These are phyloP conservation scores for Anhinga anhinga DNA, from an alignment of 2,113 vertebrate species.

Conservation along the genomic window DNA sequence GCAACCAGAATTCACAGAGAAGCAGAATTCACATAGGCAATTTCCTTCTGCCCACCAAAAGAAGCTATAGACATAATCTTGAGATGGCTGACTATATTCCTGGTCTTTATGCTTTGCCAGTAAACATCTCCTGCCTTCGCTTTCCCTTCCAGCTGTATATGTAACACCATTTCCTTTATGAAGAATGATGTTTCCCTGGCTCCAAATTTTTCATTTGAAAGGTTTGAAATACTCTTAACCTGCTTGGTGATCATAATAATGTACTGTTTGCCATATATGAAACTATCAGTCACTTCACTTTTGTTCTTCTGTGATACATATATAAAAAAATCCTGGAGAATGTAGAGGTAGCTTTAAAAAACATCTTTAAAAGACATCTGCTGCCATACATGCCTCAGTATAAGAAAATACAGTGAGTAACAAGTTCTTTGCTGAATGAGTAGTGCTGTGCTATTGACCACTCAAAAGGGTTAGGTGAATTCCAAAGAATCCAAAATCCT, in stretches of 20 bases:
- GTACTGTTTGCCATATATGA: neutral
- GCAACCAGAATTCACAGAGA: neutral
- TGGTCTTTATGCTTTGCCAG: neutral
- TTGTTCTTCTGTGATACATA: neutral
- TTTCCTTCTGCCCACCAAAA: neutral
- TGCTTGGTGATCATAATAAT: neutral
- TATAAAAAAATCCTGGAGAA: neutral
- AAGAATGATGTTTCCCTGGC: neutral
- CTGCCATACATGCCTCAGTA: rapidly evolving
- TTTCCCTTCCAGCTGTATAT: neutral
- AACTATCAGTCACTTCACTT: neutral
- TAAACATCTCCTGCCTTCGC: neutral
- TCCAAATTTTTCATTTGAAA: neutral
- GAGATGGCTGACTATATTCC: neutral
- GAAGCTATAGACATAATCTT: neutral
- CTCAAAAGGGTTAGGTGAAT: neutral
- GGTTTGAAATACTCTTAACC: neutral
- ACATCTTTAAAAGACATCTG: neutral
- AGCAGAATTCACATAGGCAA: neutral
- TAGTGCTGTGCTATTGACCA: neutral
- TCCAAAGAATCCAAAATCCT: neutral
- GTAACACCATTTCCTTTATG: neutral
- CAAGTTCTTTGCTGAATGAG: neutral
- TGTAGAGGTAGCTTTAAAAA: neutral
- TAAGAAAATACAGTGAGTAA: neutral